Evolutionary conservation across 2,797 vertebrate species (phyloP).

Genomic region (Serranus cabrilla): DNA sequence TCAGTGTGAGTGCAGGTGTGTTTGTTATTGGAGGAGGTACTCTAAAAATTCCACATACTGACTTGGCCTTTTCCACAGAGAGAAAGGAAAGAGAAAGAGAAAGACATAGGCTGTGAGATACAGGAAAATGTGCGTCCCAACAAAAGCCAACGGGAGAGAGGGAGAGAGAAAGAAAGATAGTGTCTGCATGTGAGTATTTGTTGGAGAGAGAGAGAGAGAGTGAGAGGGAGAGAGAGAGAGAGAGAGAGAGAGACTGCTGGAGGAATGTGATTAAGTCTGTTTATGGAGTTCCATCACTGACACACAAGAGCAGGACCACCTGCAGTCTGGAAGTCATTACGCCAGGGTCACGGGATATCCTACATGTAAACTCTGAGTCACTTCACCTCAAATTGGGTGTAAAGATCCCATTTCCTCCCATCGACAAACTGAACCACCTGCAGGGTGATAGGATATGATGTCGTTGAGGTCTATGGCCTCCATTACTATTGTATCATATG

Average conservation of each 20-base stretch:
- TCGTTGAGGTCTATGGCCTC: slow-evolving; percentile 61
- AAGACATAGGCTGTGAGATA: background rate
- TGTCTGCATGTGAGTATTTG: too few relatives aligned
- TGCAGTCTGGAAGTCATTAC: slow-evolving; percentile 98
- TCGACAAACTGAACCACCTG: slow-evolving; percentile 98
- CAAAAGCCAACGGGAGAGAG: background rate
- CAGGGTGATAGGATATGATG: slow-evolving; percentile 88
- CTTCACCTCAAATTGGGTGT: slow-evolving; percentile 99
- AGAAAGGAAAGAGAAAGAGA: background rate
- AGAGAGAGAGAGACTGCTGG: slow-evolving; percentile 43
- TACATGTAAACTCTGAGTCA: slow-evolving; percentile 97
- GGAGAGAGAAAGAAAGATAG: too few relatives aligned
- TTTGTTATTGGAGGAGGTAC: slow-evolving; percentile 5
- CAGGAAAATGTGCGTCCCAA: slow-evolving; percentile 12
- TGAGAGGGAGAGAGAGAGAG: slow-evolving; percentile 15
- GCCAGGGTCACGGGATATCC: slow-evolving; percentile 93
- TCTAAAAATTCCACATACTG: background rate
- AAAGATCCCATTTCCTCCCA: slow-evolving; percentile 99
- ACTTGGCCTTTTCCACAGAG: background rate
- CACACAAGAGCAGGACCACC: slow-evolving; percentile 91
- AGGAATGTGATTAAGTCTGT: slow-evolving; percentile 85
- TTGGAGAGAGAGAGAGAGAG: background rate
- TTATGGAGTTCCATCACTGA: slow-evolving; percentile 89
- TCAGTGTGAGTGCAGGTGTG: slow-evolving; percentile 2
- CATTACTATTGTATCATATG: slow-evolving; percentile 56